Percentiles rank a stretch among this genome's conserved stretches.
Evolutionary conservation across 1,140 invertebrate genomes (phyloP).

Genomic region (Vanessa tameamea): DNA sequence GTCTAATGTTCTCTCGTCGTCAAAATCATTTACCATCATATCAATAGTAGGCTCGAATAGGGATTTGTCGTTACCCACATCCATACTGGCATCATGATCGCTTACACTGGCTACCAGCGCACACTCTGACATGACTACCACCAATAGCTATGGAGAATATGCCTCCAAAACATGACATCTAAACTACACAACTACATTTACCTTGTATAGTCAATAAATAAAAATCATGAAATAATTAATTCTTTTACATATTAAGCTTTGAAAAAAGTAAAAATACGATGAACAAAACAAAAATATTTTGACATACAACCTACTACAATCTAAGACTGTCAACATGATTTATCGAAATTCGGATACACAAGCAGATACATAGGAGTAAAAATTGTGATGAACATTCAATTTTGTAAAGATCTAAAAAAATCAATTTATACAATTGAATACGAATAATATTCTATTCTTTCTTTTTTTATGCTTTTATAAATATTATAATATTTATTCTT

Average conservation of each 20-base stretch:
- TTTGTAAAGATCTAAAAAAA: too few species aligned
- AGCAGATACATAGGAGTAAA: too few species aligned
- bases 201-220: constrained; percentile 38
- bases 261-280: constrained; percentile 51
- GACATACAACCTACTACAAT: constrained; percentile 61
- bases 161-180: constrained; percentile 63
- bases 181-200: constrained; percentile 43
- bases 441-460: too few species aligned
- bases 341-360: too few species aligned
- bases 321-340: constrained; percentile 10
- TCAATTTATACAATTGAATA: too few species aligned
- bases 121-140: constrained; percentile 79
- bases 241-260: constrained; percentile 54
- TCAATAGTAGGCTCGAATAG: constrained; percentile 87
- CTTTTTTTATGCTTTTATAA: too few species aligned
- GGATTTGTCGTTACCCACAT: constrained; percentile 79
- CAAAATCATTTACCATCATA: constrained; percentile 98
- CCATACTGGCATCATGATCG: constrained; percentile 80
- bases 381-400: too few species aligned
- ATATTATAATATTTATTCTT: too few species aligned
- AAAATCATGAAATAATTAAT: constrained; percentile 55
- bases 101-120: constrained; percentile 77
- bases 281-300: constrained; percentile 79
- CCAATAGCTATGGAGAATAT: constrained; percentile 54
- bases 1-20: constrained; percentile 96